These are phyloP conservation scores for Archivesica marissinica DNA, from an alignment of 1,140 invertebrate species.

Conservation along the genomic window DNA sequence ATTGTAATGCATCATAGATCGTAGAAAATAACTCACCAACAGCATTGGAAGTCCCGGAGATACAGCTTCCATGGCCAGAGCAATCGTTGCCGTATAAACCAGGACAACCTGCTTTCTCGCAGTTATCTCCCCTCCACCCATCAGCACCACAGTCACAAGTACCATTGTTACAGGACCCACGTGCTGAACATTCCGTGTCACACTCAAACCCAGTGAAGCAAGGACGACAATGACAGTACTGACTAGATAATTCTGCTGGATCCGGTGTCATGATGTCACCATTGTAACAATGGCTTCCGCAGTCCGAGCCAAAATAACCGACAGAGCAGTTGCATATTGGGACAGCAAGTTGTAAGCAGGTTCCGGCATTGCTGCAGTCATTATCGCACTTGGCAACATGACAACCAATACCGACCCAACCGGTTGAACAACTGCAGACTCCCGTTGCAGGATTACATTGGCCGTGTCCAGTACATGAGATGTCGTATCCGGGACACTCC, in stretches of 20 bases:
- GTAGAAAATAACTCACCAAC: constrained; percentile 33
- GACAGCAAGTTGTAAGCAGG: constrained; percentile 55
- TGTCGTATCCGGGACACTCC: constrained; percentile 65
- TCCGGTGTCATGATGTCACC: constrained; percentile 64
- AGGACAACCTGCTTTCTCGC: constrained; percentile 70
- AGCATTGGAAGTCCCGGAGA: constrained; percentile 40
- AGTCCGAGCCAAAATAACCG: constrained; percentile 74
- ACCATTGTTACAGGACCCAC: constrained; percentile 57
- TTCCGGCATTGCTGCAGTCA: constrained; percentile 69
- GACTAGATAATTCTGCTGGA: constrained; percentile 49
- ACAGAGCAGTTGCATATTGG: constrained; percentile 65
- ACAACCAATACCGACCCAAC: constrained; percentile 71
- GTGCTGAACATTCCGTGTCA: constrained; percentile 61
- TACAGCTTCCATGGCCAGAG: constrained; percentile 68
- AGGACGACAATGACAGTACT: constrained; percentile 61
- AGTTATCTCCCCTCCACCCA: constrained; percentile 70
- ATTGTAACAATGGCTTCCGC: constrained; percentile 69
- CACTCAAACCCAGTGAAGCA: constrained; percentile 65
- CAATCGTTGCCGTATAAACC: constrained; percentile 46
- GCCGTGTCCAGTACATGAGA: constrained; percentile 65
- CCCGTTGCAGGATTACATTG: constrained; percentile 59
- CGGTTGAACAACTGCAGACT: constrained; percentile 67
- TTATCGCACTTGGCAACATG: constrained; percentile 65
- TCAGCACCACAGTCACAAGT: constrained; percentile 67
- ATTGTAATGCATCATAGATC: too few species aligned